Evolutionary conservation across 1,140 invertebrate genomes (phyloP).

Genomic region (Triops longicaudatus): DNA sequence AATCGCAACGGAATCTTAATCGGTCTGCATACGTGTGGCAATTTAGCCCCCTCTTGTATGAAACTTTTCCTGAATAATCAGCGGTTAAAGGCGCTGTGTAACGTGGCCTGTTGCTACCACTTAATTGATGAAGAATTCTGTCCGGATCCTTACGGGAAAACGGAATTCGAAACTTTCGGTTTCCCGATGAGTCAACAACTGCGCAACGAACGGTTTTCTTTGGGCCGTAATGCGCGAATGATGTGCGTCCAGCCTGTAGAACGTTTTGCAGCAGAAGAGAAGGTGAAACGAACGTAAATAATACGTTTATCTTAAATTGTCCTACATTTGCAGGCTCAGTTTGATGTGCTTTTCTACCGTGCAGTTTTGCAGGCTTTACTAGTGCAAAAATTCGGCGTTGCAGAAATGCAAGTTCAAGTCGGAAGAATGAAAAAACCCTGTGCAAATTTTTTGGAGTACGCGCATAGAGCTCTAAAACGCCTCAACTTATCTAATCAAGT

Average conservation of each 20-base stretch:
- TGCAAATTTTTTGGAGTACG: slow-evolving; percentile 52
- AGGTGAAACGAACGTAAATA: slow-evolving; percentile 37
- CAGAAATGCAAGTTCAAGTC: slow-evolving; percentile 35
- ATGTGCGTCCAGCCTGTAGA: slow-evolving; percentile 67
- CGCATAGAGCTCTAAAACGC: slow-evolving; percentile 50
- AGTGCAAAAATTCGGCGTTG: slow-evolving; percentile 33
- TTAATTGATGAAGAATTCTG: slow-evolving; percentile 59
- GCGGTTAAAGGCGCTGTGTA: slow-evolving; percentile 53
- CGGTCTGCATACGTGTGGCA: slow-evolving; percentile 84
- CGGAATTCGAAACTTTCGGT: slow-evolving; percentile 24
- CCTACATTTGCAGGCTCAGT: slow-evolving; percentile 42
- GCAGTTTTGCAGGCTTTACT: slow-evolving; percentile 60
- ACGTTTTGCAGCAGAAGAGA: slow-evolving; percentile 48
- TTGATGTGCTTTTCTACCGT: slow-evolving; percentile 58
- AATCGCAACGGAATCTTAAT: slow-evolving; percentile 39
- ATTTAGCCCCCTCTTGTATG: slow-evolving; percentile 63
- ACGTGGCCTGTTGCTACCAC: slow-evolving; percentile 86
- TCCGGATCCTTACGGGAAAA: slow-evolving; percentile 33
- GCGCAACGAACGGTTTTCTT: slow-evolving; percentile 42
- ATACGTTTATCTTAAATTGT: no score
- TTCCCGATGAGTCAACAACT: slow-evolving; percentile 62
- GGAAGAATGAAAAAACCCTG: slow-evolving; percentile 41
- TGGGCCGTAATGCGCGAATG: slow-evolving; percentile 74
- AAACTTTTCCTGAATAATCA: slow-evolving; percentile 56
- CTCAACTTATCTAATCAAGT: slow-evolving; percentile 39